Conservation (phyloP, 2,113 vertebrate species). For the Nothocercus nigrocapillus region DNA sequence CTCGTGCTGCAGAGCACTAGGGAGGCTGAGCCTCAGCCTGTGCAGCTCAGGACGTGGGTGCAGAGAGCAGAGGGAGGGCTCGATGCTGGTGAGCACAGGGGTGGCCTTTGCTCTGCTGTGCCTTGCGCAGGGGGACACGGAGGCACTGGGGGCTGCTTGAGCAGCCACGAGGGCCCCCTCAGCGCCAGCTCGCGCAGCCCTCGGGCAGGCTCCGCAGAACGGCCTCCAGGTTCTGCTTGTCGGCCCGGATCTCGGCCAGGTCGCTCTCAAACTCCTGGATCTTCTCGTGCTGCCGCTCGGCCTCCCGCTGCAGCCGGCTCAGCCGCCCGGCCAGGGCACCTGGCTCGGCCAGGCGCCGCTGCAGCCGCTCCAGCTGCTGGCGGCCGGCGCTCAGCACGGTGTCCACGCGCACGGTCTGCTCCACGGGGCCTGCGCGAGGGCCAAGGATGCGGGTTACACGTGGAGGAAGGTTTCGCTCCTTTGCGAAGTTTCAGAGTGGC, state of each 20-base stretch:
- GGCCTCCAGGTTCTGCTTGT: slow-evolving; percentile 89
- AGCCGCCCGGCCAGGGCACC: slow-evolving; percentile 81
- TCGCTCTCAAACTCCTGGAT: slow-evolving; percentile 81
- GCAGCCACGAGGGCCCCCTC: background rate
- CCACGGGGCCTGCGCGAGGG: slow-evolving; percentile 34
- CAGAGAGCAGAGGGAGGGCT: background rate
- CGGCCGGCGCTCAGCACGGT: slow-evolving; percentile 78
- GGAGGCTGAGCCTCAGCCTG: background rate
- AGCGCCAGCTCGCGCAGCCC: slow-evolving; percentile 76
- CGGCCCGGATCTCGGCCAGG: slow-evolving; percentile 84
- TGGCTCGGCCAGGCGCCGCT: slow-evolving; percentile 68
- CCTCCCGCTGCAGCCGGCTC: slow-evolving; percentile 79
- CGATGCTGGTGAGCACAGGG: background rate
- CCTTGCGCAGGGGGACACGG: background rate
- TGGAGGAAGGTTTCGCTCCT: background rate
- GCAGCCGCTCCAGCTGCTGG: slow-evolving; percentile 77
- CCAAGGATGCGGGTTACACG: background rate
- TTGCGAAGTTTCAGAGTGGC: background rate
- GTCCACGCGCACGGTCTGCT: background rate
- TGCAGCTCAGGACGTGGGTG: background rate
- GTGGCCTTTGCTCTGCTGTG: background rate
- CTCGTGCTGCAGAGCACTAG: fast-evolving
- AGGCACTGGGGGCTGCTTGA: background rate
- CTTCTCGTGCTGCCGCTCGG: slow-evolving; percentile 77
- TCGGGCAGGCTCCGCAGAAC: slow-evolving; percentile 85